These are phyloP conservation scores for Cephus sareptanus DNA, from an alignment of 2,888 invertebrate species.

Conservation along the genomic window DNA sequence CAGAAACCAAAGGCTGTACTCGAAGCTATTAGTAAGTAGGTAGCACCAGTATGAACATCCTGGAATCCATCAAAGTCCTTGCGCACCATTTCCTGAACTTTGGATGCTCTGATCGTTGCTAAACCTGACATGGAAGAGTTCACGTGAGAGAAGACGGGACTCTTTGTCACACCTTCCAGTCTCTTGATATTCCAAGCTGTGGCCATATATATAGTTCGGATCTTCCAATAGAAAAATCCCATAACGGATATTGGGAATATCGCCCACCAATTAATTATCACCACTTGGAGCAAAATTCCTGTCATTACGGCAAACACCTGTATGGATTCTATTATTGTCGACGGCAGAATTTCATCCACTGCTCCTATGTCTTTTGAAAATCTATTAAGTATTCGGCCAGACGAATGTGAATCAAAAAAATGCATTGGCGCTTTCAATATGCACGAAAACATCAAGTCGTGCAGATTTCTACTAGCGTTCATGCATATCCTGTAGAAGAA, in stretches of 20 bases:
- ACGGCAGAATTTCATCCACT: constrained; percentile 79
- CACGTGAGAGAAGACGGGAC: constrained; percentile 92
- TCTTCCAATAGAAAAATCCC: constrained; percentile 73
- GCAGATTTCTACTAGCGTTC: constrained; percentile 79
- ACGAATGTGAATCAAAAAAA: constrained; percentile 88
- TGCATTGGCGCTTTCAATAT: constrained; percentile 81
- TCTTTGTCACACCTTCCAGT: constrained; percentile 71
- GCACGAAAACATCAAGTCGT: constrained; percentile 82
- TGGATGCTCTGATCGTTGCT: constrained; percentile 85
- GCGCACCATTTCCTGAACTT: constrained; percentile 78
- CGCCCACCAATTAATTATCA: constrained; percentile 78
- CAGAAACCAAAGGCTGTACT: constrained; percentile 76
- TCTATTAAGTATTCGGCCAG: constrained; percentile 83
- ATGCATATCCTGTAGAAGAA: constrained; percentile 81
- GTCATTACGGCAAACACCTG: constrained; percentile 77
- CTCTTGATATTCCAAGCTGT: constrained; percentile 81
- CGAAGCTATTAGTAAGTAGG: constrained; percentile 71
- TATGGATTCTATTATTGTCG: constrained; percentile 74
- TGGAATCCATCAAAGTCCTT: constrained; percentile 81
- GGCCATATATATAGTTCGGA: constrained; percentile 75
- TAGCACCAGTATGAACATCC: constrained; percentile 75
- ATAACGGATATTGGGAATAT: constrained; percentile 74
- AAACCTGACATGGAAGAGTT: constrained; percentile 89
- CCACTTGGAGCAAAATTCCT: constrained; percentile 79
- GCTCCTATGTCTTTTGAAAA: constrained; percentile 88